Evolutionary conservation across 1,140 invertebrate species (phyloP), one percentile per base, ranked within the genome.

Genomic region (Diabrotica virgifera): DNA sequence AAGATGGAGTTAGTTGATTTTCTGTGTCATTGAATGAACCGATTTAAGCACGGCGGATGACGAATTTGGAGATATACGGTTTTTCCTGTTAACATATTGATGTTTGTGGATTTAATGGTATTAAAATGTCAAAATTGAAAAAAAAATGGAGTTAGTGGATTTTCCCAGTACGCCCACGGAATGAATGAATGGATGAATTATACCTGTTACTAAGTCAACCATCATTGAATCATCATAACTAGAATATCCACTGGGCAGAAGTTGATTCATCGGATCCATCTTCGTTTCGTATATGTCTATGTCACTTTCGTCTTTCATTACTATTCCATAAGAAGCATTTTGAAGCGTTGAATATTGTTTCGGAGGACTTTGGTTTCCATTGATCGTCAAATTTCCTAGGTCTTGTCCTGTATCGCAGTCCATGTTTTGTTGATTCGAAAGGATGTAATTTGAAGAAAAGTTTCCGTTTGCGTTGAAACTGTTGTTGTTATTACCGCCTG

Each of bases 311-410:
- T 74, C 92, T 90, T 24, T 91, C 78, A 58, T 89, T 85, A 64
- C 90, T 79, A 64, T 92, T 78, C 5, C 90, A 64, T 92, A 92
- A 0, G 89, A 86, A 12, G 90, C 90, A 72, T 93, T 93, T 79
- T 93, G 91, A 74, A 93, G 79, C 54, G 92, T 79, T 7, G 90
- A 87, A 81, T 91, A 93, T 79, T 92, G 86, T 77, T 91, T 74
- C 79, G 83, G 14, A 50, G 76, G 74, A 52, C 73, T 75, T 60
- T 82, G 75, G 6, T 74, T 75, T 8, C 73, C 78, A 64, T 82
- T 81, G 66, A 84, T 77, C 77, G 83, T 78, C 71, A 74, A 79
- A 80, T 72, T 83, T 73, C 35, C 78, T 14, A 85, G 79, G 46
- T 85, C 84, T 68, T 87, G 85, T n/a, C 85, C 84, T 14, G 85